Evolutionary conservation across 2,797 vertebrate genomes (phyloP).

Genomic region (Hephaestus fuliginosus): DNA sequence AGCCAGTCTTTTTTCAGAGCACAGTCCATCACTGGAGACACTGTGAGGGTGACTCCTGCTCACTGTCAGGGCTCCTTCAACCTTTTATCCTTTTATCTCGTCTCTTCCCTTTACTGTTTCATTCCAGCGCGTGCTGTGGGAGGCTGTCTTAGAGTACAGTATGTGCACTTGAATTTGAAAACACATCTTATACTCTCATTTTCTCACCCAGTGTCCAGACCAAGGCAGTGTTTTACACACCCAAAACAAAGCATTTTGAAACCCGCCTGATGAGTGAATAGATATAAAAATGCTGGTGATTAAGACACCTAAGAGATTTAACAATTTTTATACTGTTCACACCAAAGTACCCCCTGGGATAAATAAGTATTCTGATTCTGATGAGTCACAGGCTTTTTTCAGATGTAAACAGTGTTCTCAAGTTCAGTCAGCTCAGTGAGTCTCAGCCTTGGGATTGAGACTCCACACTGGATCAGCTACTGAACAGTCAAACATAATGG

Average conservation of each 20-base stretch:
- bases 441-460: no score
- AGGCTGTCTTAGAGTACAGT: constrained; percentile 1
- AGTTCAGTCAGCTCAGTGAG: no score
- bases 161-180: constrained; percentile 7
- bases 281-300: background rate
- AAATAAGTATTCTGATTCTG: no score
- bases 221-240: background rate
- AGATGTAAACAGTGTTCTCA: background rate
- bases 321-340: background rate
- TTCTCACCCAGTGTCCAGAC: background rate
- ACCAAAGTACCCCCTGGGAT: no score
- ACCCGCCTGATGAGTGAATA: background rate
- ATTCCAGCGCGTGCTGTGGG: background rate
- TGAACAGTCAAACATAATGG: background rate
- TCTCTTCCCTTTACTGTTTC: background rate
- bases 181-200: background rate
- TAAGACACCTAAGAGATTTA: background rate
- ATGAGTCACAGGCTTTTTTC: no score
- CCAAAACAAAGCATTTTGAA: background rate
- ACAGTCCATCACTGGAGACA: background rate
- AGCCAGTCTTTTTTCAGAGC: constrained; percentile 9
- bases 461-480: no score
- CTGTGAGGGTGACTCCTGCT: background rate
- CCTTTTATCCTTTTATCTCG: constrained; percentile 7
- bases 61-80: constrained; percentile 5